phyloP scores from a whole-genome alignment of 2,113 vertebrate genomes.

The Heliornis fulica region DNA sequence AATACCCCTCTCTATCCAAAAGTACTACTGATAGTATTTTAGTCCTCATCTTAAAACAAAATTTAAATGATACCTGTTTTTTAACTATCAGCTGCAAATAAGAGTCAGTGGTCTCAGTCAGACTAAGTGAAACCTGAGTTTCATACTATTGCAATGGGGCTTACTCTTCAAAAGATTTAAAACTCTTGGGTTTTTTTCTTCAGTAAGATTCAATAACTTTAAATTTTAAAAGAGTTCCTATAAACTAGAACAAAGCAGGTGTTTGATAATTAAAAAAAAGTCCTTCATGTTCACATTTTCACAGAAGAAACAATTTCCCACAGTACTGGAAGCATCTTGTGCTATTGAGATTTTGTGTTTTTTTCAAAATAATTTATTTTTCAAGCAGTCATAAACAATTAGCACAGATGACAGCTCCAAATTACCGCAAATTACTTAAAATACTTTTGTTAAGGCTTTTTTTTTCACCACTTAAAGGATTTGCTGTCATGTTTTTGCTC shows the following conservation, averaged over 20 bases:
- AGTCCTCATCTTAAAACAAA: conserved; percentile 20
- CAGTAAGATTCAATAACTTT: background rate
- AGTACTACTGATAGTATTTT: background rate
- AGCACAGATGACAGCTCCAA: background rate
- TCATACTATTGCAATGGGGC: background rate
- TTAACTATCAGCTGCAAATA: background rate
- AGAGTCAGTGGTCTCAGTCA: background rate
- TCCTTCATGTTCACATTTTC: background rate
- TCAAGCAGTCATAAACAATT: background rate
- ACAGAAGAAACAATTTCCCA: background rate
- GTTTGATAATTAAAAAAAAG: background rate
- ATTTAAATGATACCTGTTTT: background rate
- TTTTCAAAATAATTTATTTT: background rate
- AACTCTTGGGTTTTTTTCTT: background rate
- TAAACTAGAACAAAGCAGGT: background rate
- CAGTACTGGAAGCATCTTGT: background rate
- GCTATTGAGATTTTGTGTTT: background rate
- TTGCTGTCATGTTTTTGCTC: background rate
- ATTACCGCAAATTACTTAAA: background rate
- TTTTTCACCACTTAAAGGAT: background rate
- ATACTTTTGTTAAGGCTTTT: background rate
- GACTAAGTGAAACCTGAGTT: background rate
- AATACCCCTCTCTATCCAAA: background rate
- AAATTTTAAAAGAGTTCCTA: background rate
- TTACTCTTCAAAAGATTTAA: background rate